Evolutionary conservation across 2,797 vertebrate species (phyloP), one percentile per base, ranked within the genome.

Genomic region (Siniperca scherzeri): DNA sequence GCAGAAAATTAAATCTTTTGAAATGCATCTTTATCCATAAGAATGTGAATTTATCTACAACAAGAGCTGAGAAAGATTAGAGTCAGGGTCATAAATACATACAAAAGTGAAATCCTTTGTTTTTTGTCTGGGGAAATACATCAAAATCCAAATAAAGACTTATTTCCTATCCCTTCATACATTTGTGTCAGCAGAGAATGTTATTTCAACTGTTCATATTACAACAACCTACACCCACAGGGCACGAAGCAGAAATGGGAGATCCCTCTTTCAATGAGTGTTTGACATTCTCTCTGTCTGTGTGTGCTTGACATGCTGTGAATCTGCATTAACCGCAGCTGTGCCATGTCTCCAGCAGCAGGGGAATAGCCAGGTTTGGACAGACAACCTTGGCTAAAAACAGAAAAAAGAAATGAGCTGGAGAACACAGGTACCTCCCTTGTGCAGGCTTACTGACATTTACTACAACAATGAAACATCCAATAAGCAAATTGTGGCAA

Each of bases 391-490:
- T 12, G 4, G 14, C 30, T 55, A 4, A 65, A 57, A 46, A 61
- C 70, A 79, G 57, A 70, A 53, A 53, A 80, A 33, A 81, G 76
- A 59, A 83, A 83, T 62, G 13, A 72, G 36, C n/a, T 7, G n/a
- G 33, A 55, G 77, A 81, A 80, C 59, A 80, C 69, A 30, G 56
- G 46, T 40, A 14, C 77, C 65, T 64, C 69, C 68, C 66, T 46
- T 33, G 59, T 66, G 61, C 50, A 82, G 44, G 0, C 33, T 14
- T 4, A 36, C 78, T 78, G 87, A 90, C 89, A 90, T 83, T 87
- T 71, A 88, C 52, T 52, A 46, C 74, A 87, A 91, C 88, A 92
- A 90, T 77, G 69, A 82, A 83, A 40, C 72, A 76, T 38, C 61
- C 75, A 65, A 25, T 16, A 2, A 57, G 69, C 77, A 82, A 84